Evolutionary conservation across 1,140 invertebrate genomes (phyloP).

Genomic region (Hydropsyche tenuis): DNA sequence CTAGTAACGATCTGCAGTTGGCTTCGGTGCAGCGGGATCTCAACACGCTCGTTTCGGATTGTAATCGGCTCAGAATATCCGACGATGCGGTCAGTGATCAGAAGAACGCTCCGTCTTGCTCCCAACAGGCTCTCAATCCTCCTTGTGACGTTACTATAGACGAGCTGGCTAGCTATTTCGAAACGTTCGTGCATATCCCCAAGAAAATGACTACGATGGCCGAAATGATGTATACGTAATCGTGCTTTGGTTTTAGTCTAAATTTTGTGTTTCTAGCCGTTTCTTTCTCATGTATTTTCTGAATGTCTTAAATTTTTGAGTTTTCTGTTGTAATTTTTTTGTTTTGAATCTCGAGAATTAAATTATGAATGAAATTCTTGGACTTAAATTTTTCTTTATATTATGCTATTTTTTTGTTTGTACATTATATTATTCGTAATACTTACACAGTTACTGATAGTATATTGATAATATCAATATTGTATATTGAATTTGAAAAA

Average conservation of each 20-base stretch:
- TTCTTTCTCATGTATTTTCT: too few species aligned
- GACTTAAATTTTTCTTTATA: too few species aligned
- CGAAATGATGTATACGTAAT: slow-evolving; percentile 95
- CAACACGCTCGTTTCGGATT: slow-evolving; percentile 42
- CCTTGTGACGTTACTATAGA: slow-evolving; percentile 85
- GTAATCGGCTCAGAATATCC: slow-evolving; percentile 44
- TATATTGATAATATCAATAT: too few species aligned
- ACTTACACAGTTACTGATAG: too few species aligned
- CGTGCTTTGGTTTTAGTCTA: slow-evolving; percentile 29
- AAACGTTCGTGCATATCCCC: slow-evolving; percentile 91
- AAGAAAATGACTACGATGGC: slow-evolving; percentile 97
- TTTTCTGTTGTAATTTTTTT: too few species aligned
- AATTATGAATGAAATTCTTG: too few species aligned
- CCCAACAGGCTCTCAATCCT: slow-evolving; percentile 71
- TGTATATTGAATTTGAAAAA: too few species aligned
- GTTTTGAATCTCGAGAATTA: too few species aligned
- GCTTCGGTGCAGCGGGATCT: slow-evolving; percentile 35
- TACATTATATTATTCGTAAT: too few species aligned
- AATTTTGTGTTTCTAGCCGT: background rate
- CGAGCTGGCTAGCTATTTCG: slow-evolving; percentile 91
- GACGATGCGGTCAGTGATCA: slow-evolving; percentile 51
- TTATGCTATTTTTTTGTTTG: too few species aligned
- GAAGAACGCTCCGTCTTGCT: slow-evolving; percentile 60
- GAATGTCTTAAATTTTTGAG: too few species aligned
- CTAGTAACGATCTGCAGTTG: background rate